A percentile compares a stretch with the other conserved stretches of the same genome.
Evolutionary conservation across 1,140 invertebrate species (phyloP).

Genomic region (Brachionus sp.): DNA sequence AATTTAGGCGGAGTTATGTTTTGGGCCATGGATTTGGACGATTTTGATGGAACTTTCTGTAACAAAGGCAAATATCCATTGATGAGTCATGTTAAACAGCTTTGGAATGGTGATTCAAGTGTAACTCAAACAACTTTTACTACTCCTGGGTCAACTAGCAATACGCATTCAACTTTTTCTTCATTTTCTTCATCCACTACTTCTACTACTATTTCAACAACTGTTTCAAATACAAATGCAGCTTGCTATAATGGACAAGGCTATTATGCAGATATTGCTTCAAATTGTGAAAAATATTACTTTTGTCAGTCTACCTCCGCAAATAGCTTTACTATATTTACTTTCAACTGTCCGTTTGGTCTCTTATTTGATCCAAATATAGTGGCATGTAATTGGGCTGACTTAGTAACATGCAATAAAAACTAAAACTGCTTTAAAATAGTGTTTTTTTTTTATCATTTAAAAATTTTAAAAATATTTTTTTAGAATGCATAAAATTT

Average conservation of each 20-base stretch:
- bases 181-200: not conserved
- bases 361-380: constrained; percentile 1
- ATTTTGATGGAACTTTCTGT: constrained; percentile 44
- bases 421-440: too few species aligned
- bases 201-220: not conserved
- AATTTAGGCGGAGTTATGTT: constrained; percentile 42
- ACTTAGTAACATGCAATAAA: not conserved
- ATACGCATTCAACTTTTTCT: not conserved
- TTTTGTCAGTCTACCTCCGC: not conserved
- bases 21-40: constrained; percentile 44
- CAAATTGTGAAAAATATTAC: constrained; percentile 14
- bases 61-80: constrained; percentile 45
- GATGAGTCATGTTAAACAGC: not conserved
- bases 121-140: not conserved
- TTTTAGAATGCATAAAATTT: not conserved
- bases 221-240: not conserved
- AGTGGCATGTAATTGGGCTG: not conserved
- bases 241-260: not conserved
- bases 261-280: not conserved
- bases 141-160: not conserved
- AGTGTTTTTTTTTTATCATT: too few species aligned
- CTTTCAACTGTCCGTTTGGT: not conserved
- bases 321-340: not conserved
- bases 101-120: not conserved
- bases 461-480: too few species aligned